Percentiles rank a stretch among this genome's conserved stretches.
Evolutionary conservation across 2,113 vertebrate genomes (phyloP).

Genomic region (Colinus virginianus): DNA sequence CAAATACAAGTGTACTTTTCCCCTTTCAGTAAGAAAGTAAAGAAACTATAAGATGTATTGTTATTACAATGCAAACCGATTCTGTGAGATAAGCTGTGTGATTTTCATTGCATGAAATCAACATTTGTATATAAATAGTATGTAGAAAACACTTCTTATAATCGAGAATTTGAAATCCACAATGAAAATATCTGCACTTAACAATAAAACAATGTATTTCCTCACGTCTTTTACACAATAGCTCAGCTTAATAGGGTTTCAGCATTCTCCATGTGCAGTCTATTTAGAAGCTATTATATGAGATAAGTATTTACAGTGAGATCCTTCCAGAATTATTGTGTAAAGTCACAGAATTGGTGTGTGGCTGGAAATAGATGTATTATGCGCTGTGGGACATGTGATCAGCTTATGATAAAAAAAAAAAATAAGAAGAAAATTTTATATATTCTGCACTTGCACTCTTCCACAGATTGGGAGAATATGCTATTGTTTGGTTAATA

Average conservation of each 20-base stretch:
- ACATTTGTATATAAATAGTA: neutral
- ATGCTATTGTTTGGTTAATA: slow-evolving; percentile 70
- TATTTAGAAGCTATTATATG: slow-evolving; percentile 33
- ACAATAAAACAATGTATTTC: slow-evolving; percentile 17
- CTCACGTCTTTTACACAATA: neutral
- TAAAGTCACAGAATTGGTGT: slow-evolving; percentile 22
- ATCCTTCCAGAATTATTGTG: slow-evolving; percentile 16
- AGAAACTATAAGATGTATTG: slow-evolving; percentile 10
- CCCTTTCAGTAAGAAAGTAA: neutral
- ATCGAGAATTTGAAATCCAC: slow-evolving; percentile 21
- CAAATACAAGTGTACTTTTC: slow-evolving; percentile 27
- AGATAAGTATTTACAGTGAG: slow-evolving; percentile 1
- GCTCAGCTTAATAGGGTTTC: neutral
- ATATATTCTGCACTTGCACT: slow-evolving; percentile 1
- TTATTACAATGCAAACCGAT: slow-evolving; percentile 4
- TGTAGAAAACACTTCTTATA: neutral
- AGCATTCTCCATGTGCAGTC: neutral
- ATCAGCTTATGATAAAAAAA: slow-evolving; percentile 59
- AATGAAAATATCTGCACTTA: slow-evolving; percentile 5
- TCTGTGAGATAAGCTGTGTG: neutral
- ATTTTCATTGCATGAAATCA: neutral
- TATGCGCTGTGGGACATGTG: slow-evolving; percentile 43
- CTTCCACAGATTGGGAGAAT: slow-evolving; percentile 37
- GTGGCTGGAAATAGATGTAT: slow-evolving; percentile 62
- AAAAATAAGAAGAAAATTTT: neutral